Evolutionary conservation across 1,140 invertebrate genomes (phyloP), one percentile per base, ranked within the genome.

Genomic region (Temnothorax curvispinosus): DNA sequence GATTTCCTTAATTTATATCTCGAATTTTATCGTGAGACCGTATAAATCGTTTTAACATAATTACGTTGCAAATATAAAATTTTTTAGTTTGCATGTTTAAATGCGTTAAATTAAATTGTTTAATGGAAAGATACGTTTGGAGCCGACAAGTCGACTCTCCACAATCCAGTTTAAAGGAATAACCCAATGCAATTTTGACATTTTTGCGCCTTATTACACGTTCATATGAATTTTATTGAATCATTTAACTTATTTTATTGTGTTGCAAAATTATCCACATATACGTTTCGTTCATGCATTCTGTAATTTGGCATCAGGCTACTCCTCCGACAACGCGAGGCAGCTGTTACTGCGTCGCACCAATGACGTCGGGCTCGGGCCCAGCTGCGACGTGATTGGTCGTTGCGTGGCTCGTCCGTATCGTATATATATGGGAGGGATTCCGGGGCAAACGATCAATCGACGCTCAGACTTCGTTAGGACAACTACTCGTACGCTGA

Each of bases 331-430:
- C 69, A 67, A n/a, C 32, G 21, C 69, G 64, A 56, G 11, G 6
- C 77, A 72, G 81, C 41, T 52, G 71, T 64, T 67, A 4, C 54
- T 58, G 13, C 11, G 0, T 21, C 54, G 62, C 47, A 18, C 82
- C 88, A 89, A 88, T 87, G 64, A 50, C 13, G 1, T 4, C 32
- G 18, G 7, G 3, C 50, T 60, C 2, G 18, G 9, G 18, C 5
- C 38, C 13, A 13, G 0, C 11, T 3, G 21, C 15, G 2, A 41
- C 5, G 15, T 6, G 47, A 89, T 89, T 89, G 88, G 88, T 32
- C 2, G 32, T 15, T 3, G 0, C 5, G 27, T 2, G 0, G n/a
- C n/a, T 18, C 0, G 15, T 0, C 21, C 47, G 2, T 3, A 18
- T 35, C 1, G 35, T 38, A 88, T 88, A 88, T 47, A 54, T 54